Base-by-base conservation (phyloP, 2,113 vertebrate genomes). In the Zapornia atra region DNA sequence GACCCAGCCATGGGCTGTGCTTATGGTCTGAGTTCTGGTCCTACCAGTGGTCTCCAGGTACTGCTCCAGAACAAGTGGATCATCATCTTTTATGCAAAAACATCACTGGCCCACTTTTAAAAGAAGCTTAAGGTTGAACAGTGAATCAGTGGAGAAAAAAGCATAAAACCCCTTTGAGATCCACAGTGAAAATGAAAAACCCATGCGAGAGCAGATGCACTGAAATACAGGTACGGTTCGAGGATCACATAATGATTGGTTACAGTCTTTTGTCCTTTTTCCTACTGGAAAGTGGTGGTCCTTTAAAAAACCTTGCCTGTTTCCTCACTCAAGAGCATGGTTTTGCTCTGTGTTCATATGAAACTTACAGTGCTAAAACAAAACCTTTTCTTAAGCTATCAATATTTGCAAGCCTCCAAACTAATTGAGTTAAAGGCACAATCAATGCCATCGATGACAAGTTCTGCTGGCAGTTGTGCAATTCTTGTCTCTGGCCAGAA, bases 351-450 rank as follows among this genome's bases (percentile, higher is more conserved):
- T 53, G 66, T 78, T 79, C 65, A 5, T 60, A 82, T 33, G 33
- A 88, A 96, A 83, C 13, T 68, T 4, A 1, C 26, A 40, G 28
- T 53, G 42, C 80, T 79, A 71, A 88, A 95, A 34, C 69, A 86
- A 88, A 86, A 48, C 11, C 13, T 48, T 61, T 95, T 61, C 72
- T 78, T 20, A 71, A 81, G 65, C 34, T 76, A 81, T 79, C 79
- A 79, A 13, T 76, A 88, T 71, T 83, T 85, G 76, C 88, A 93
- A 84, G 72, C 34, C 76, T 78, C 65, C 53, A 53, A 82, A 92
- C n/a, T 83, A 92, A 94, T 57, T 88, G 87, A 90, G n/a, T 90
- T 82, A 88, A 88, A 93, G 81, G n/a, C 44, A 90, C 40, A 89
- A 80, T 88, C 94, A 63, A 92, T 86, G 60, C 17, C 29, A 73